Evolutionary conservation across 2,113 vertebrate species (phyloP).

Genomic region (Platichthys stellatus): DNA sequence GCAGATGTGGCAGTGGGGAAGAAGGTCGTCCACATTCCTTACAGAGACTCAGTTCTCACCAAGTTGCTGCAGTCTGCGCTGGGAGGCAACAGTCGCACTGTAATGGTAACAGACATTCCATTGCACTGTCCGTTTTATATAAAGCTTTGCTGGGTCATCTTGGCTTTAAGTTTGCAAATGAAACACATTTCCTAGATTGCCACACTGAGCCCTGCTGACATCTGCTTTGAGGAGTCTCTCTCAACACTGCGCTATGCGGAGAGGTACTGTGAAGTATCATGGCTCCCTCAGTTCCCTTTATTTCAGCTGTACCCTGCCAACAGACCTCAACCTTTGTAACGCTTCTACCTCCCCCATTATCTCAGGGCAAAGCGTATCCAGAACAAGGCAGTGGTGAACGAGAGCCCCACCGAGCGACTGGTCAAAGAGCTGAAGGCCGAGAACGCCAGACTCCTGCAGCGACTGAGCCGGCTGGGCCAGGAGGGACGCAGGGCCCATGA

Average conservation of each 20-base stretch:
- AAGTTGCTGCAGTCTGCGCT: slow-evolving; percentile 89
- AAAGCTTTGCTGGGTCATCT: not conserved
- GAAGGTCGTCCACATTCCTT: slow-evolving; percentile 86
- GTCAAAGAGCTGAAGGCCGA: slow-evolving; percentile 86
- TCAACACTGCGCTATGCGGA: slow-evolving; percentile 89
- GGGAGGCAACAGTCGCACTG: slow-evolving; percentile 89
- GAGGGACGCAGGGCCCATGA: slow-evolving; percentile 80
- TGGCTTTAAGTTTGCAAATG: not conserved
- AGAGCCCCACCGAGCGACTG: slow-evolving; percentile 85
- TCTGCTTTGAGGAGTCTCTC: slow-evolving; percentile 89
- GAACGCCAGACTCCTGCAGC: slow-evolving; percentile 78
- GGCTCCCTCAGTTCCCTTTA: not conserved
- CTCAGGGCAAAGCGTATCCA: slow-evolving; percentile 88
- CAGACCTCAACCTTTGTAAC: not conserved
- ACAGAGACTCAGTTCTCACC: slow-evolving; percentile 89
- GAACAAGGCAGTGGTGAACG: slow-evolving; percentile 88
- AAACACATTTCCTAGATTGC: slow-evolving; percentile 79
- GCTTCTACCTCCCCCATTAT: not conserved
- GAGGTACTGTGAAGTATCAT: slow-evolving; percentile 72
- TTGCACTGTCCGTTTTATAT: not conserved
- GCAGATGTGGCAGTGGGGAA: slow-evolving; percentile 86
- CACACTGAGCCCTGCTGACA: slow-evolving; percentile 89
- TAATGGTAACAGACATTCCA: slow-evolving; percentile 80
- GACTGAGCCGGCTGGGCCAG: slow-evolving; percentile 78
- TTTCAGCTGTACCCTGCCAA: not conserved